These are phyloP conservation scores for Volucella zonaria DNA, from an alignment of 2,888 invertebrate species.

Conservation along the genomic window DNA sequence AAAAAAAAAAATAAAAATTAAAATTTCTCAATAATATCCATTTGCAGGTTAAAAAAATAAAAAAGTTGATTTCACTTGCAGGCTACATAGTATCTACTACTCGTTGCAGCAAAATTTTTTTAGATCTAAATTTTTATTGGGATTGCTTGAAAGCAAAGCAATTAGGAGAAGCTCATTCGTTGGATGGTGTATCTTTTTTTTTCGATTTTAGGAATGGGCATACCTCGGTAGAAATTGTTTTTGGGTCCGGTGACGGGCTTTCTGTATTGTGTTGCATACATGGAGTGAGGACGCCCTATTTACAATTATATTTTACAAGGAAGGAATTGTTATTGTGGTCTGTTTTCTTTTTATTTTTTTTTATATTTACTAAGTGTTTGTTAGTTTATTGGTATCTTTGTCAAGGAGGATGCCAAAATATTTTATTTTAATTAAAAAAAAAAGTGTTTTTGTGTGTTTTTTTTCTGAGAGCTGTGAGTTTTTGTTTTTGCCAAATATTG, in stretches of 20 bases:
- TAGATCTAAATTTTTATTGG: slow-evolving; percentile 29
- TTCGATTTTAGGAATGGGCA: slow-evolving; percentile 20
- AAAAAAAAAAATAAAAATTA: background rate
- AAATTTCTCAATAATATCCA: background rate
- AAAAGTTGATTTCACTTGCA: slow-evolving; percentile 42
- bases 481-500: slow-evolving; percentile 40
- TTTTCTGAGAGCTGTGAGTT: slow-evolving; percentile 32
- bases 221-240: slow-evolving; percentile 75
- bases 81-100: slow-evolving; percentile 11
- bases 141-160: slow-evolving; percentile 56
- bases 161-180: slow-evolving; percentile 40
- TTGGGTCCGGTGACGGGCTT: slow-evolving; percentile 79
- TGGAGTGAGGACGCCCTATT: slow-evolving; percentile 74
- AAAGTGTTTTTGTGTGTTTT: slow-evolving; percentile 25
- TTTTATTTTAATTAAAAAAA: background rate
- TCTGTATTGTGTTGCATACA: slow-evolving; percentile 78
- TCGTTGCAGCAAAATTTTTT: slow-evolving; percentile 41
- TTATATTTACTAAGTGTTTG: slow-evolving; percentile 10
- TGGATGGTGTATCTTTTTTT: slow-evolving; percentile 5
- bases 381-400: slow-evolving; percentile 39
- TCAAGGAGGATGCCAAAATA: background rate
- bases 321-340: slow-evolving; percentile 50
- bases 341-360: slow-evolving; percentile 7
- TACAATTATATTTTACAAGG: slow-evolving; percentile 62
- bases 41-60: background rate